Percentiles rank a stretch among this genome's conserved stretches.
These are phyloP conservation scores for Sialis fuliginosa DNA, from an alignment of 2,888 invertebrate species.

Conservation along the genomic window DNA sequence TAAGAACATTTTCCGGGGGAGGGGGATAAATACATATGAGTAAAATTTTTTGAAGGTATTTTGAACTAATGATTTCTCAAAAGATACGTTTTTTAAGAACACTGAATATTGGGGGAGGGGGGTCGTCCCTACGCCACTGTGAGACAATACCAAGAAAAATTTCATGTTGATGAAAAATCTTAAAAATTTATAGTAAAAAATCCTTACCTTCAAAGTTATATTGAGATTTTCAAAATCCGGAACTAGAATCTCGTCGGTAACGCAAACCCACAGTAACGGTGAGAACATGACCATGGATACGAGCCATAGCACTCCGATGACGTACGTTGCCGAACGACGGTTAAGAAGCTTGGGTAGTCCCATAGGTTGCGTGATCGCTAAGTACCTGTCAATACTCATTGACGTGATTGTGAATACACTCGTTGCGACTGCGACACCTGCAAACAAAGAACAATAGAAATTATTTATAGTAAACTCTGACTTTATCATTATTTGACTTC, in stretches of 20 bases:
- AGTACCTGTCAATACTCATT: slow-evolving; percentile 58
- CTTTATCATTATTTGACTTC: neutral
- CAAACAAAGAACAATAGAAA: slow-evolving; percentile 12
- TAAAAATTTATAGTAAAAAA: too few species aligned
- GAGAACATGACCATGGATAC: slow-evolving; percentile 46
- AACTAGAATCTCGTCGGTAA: neutral
- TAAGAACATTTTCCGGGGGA: too few species aligned
- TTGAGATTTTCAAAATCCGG: neutral
- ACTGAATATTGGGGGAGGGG: too few species aligned
- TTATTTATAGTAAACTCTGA: neutral
- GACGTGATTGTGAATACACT: slow-evolving; percentile 66
- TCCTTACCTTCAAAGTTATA: too few species aligned
- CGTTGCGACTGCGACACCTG: slow-evolving; percentile 61
- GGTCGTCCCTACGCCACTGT: too few species aligned
- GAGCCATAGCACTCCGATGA: slow-evolving; percentile 47
- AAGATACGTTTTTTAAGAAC: too few species aligned
- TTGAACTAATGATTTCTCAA: too few species aligned
- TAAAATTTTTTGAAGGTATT: too few species aligned
- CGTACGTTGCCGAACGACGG: slow-evolving; percentile 40
- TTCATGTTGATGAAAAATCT: too few species aligned
- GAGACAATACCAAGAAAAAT: too few species aligned
- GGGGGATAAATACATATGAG: too few species aligned
- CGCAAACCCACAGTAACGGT: slow-evolving; percentile 36
- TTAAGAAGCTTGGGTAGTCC: slow-evolving; percentile 53
- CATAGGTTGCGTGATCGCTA: slow-evolving; percentile 58